Conservation (phyloP, 2,888 invertebrate genomes). For the Caenorhabditis sp. region DNA sequence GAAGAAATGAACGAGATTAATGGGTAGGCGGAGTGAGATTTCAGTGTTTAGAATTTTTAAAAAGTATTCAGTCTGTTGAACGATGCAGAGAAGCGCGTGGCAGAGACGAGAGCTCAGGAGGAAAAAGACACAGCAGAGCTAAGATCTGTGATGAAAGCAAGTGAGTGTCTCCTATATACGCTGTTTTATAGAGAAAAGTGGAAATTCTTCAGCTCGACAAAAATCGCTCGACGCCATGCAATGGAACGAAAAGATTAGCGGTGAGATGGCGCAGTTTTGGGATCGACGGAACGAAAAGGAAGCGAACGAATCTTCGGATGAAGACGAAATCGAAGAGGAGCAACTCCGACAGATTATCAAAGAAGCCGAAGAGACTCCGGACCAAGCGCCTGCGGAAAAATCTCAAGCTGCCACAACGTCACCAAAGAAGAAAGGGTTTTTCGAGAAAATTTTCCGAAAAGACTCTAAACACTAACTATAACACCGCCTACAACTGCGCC, state of each 20-base stretch:
- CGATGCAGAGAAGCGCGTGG: conserved; percentile 54
- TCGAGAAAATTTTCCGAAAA: conserved; percentile 60
- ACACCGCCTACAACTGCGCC: no score
- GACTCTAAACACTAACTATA: conserved; percentile 49
- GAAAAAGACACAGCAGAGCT: conserved; percentile 38
- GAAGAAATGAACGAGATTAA: conserved; percentile 61
- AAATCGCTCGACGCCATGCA: conserved; percentile 65
- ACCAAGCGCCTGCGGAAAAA: no score
- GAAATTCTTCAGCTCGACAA: conserved; percentile 64
- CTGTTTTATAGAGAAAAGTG: not conserved
- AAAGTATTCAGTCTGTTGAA: conserved; percentile 44
- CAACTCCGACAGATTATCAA: conserved; percentile 59
- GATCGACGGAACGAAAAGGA: conserved; percentile 58
- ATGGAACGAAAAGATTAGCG: conserved; percentile 60
- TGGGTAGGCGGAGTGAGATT: conserved; percentile 7
- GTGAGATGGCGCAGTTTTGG: conserved; percentile 66
- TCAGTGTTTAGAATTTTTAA: not conserved
- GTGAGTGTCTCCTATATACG: no score
- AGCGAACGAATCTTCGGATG: conserved; percentile 26
- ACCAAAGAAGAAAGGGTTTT: conserved; percentile 62
- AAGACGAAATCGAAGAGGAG: conserved; percentile 64
- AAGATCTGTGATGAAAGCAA: conserved; percentile 45
- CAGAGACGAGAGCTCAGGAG: conserved; percentile 42
- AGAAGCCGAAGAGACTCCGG: conserved; percentile 65
- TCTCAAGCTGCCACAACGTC: conserved; percentile 21